These are phyloP conservation scores for Nothoprocta pentlandii DNA, from an alignment of 2,113 vertebrate species.

Conservation along the genomic window DNA sequence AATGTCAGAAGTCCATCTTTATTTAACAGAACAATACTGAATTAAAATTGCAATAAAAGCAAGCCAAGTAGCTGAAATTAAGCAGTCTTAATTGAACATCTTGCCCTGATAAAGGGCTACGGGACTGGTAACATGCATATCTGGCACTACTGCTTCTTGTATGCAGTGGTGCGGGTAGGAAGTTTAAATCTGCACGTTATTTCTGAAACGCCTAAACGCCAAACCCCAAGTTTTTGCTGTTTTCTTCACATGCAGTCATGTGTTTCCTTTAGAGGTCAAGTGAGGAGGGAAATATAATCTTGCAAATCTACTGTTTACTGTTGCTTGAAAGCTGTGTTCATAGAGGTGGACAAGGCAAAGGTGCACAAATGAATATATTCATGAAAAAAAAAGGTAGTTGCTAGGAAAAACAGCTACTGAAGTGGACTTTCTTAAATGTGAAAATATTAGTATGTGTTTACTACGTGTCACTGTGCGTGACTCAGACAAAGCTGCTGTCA, in stretches of 20 bases:
- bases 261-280: background rate
- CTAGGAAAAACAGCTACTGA: background rate
- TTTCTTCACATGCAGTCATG: background rate
- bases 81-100: background rate
- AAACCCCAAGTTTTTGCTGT: accelerated
- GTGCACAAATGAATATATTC: background rate
- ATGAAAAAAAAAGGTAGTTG: background rate
- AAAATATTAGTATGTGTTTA: background rate
- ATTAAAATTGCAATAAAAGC: background rate
- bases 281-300: accelerated
- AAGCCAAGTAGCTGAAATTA: background rate
- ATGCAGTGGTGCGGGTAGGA: background rate
- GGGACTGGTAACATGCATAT: background rate
- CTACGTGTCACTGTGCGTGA: background rate
- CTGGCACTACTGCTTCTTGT: background rate
- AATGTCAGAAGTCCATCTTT: background rate
- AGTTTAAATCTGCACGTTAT: background rate
- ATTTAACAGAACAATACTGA: background rate
- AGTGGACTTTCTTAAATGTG: background rate
- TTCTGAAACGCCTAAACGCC: background rate
- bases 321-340: background rate
- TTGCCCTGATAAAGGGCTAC: background rate
- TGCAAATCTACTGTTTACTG: background rate
- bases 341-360: background rate
- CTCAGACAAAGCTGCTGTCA: background rate